phyloP scores from a whole-genome alignment of 92 coral and sea anemone genomes.

The Diadumene lineata region DNA sequence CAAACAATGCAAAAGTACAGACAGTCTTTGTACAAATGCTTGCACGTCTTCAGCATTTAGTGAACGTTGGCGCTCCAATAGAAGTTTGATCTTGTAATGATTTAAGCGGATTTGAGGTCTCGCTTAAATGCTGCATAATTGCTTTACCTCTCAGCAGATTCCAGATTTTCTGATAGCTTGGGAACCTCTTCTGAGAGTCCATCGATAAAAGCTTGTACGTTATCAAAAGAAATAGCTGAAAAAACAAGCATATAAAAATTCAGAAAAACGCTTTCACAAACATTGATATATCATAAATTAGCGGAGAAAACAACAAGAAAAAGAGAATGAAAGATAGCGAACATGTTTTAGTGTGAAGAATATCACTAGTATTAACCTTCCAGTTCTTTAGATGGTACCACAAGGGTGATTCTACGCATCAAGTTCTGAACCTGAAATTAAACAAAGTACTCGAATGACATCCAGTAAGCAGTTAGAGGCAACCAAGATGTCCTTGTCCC shows the following conservation, averaged over 20 bases:
- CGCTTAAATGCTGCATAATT: too few relatives aligned
- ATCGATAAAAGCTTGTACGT: conserved; percentile 91
- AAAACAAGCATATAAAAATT: conserved; percentile 5
- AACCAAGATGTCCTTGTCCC: too few relatives aligned
- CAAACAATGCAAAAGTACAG: too few relatives aligned
- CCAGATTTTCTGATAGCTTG: conserved; percentile 71
- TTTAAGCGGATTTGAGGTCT: too few relatives aligned
- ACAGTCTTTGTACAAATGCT: too few relatives aligned
- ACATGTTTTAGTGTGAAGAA: too few relatives aligned
- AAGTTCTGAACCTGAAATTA: conserved; percentile 83
- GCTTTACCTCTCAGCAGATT: conserved; percentile 68
- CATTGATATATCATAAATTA: too few relatives aligned
- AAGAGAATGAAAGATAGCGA: not conserved
- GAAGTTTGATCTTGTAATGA: too few relatives aligned
- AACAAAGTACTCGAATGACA: not conserved
- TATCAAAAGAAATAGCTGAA: conserved; percentile 83
- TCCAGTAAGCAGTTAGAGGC: not conserved
- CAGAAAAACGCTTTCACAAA: too few relatives aligned
- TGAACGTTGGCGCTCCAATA: too few relatives aligned
- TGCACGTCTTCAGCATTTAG: too few relatives aligned
- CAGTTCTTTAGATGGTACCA: conserved; percentile 86
- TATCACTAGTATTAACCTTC: conserved; percentile 68
- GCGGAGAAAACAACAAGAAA: not conserved
- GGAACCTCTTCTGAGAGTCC: conserved; percentile 85
- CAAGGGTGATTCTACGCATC: conserved; percentile 85